Base-by-base conservation (phyloP, 2,797 vertebrate species). In the Peromyscus attwateri region DNA sequence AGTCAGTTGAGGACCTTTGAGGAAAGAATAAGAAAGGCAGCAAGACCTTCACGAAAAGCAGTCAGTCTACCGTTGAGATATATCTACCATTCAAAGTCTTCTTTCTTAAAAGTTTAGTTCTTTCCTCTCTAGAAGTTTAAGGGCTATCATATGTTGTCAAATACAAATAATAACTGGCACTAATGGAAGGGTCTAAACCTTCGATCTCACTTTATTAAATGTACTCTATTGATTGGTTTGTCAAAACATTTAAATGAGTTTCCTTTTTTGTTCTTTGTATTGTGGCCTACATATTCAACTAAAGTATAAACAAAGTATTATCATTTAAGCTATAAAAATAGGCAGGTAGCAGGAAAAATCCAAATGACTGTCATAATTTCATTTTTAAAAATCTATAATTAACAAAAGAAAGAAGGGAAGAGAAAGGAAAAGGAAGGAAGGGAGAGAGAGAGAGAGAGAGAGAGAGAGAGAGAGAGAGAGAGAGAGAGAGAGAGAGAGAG, bases 111-210 rank as follows among this genome's bases (percentile, higher is more conserved):
- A 52, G 4, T 2, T 1, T 79, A 55, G 3, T 93, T 92, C 9
- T 76, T 46, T 89, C 7, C 40, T 96, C 17, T 94, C 92, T 95
- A 37, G 62, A 93, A 98, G 57, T n/a, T 95, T 89, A 96, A 68
- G 4, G 8, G 0, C n/a, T 95, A 71, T 57, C 60, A 13, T 29
- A 82, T 79, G 25, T 25, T 95, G 34, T 83, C 3, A 77, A 90
- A 83, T 96, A 79, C 12, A 82, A 75, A 62, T 71, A 46, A 91
- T 62, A 73, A 14, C 9, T 84, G 80, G 70, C 80, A 10, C 4
- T 92, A 34, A 76, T 40, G 76, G 1, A 87, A 70, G 1, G 57
- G 3, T 27, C 40, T 40, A 80, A 82, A 76, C 2, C 3, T 95
- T 95, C 5, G 12, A 76, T 66, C 43, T 87, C 80, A 87, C 83